Conservation (phyloP, 1,140 invertebrate species). For the Aphelenchoides avenae region DNA sequence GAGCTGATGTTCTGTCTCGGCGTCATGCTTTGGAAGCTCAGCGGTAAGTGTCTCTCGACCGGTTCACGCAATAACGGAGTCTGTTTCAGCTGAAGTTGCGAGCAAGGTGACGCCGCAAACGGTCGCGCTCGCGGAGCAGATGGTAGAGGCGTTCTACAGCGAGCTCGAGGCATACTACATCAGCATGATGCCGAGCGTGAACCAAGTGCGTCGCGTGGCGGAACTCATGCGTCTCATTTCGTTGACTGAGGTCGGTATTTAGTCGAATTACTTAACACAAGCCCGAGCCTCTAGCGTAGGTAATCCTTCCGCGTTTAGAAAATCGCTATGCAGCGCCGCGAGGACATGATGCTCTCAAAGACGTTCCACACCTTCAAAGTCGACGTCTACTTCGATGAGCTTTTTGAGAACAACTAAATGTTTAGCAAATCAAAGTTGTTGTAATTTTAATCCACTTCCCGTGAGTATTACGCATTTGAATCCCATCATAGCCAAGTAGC, state of each 20-base stretch:
- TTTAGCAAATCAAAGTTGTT: too few species aligned
- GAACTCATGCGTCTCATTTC: constrained; percentile 22
- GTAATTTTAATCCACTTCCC: too few species aligned
- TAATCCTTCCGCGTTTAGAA: too few species aligned
- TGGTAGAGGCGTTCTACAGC: constrained; percentile 9
- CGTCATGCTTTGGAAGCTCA: constrained; percentile 20
- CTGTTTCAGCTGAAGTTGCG: constrained; percentile 3
- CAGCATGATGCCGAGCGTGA: constrained; percentile 8
- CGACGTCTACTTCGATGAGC: too few species aligned
- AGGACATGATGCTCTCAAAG: too few species aligned
- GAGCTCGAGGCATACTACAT: constrained; percentile 10
- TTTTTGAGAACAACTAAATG: too few species aligned
- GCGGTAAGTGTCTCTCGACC: constrained; percentile 6
- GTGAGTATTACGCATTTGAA: too few species aligned
- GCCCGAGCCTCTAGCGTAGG: too few species aligned
- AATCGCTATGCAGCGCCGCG: too few species aligned
- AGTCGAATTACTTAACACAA: too few species aligned
- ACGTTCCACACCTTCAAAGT: too few species aligned
- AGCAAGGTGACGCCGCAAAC: constrained; percentile 5
- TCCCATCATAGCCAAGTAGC: too few species aligned
- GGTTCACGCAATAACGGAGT: background rate
- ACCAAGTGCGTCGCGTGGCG: constrained; percentile 16
- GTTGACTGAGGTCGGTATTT: constrained; percentile 12
- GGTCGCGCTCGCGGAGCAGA: constrained; percentile 15
- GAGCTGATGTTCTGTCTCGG: constrained; percentile 26